phyloP scores from a whole-genome alignment of 37 sponge, comb jelly and placozoan genomes.

The Chondrosia reniformis region DNA sequence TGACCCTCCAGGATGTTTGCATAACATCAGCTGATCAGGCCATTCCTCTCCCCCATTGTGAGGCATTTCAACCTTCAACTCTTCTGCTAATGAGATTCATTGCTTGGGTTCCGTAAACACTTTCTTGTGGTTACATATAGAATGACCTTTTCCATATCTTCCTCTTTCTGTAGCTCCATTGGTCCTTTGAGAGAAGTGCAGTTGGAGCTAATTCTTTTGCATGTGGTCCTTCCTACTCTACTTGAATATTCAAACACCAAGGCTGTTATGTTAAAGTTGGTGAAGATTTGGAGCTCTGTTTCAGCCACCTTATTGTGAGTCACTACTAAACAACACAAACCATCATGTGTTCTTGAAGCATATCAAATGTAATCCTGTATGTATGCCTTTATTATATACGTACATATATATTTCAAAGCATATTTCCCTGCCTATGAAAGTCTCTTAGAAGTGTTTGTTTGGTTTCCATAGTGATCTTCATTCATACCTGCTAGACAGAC shows the following conservation, averaged over 20 bases:
- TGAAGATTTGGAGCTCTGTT: conserved; percentile 55
- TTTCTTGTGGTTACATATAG: no score
- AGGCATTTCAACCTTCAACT: no score
- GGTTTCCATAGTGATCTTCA: conserved; percentile 57
- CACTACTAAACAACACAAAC: not conserved
- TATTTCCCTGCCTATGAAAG: not conserved
- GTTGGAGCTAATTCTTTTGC: conserved; percentile 84
- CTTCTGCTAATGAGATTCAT: no score
- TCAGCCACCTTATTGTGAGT: conserved; percentile 71
- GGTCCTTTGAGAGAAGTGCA: conserved; percentile 76
- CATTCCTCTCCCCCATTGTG: no score
- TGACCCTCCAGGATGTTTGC: not conserved
- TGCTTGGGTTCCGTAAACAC: no score
- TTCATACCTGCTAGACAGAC: conserved; percentile 80
- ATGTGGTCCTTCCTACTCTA: conserved; percentile 84
- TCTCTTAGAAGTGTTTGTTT: not conserved
- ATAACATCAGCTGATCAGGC: no score
- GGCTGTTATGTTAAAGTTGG: conserved; percentile 51
- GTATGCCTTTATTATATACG: no score
- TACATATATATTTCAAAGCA: not conserved
- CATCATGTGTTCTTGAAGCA: no score
- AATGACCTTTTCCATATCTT: no score
- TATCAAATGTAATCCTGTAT: no score
- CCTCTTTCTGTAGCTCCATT: conserved; percentile 44
- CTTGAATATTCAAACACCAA: conserved; percentile 88